Evolutionary conservation across 2,797 vertebrate species (phyloP).

Genomic region (Sebastes jordani): DNA sequence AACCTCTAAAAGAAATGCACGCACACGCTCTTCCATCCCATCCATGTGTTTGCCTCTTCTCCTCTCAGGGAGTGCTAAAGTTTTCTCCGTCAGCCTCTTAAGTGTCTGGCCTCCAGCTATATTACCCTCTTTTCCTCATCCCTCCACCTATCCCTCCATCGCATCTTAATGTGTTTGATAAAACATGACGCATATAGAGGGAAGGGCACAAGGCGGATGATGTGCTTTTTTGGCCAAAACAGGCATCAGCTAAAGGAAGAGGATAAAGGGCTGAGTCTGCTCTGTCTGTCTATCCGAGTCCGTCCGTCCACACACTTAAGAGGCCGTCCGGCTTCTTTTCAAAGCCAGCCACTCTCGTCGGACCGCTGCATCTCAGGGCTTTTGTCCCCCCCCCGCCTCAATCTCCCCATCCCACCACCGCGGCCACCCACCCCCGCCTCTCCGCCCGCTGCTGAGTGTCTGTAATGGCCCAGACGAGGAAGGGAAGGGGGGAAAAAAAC

Average conservation of each 20-base stretch:
- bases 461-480: constrained; percentile 92
- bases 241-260: constrained; percentile 77
- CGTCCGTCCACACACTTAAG: constrained; percentile 72
- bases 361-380: constrained; percentile 90
- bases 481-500: constrained; percentile 15
- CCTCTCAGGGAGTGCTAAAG: constrained; percentile 43
- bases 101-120: constrained; percentile 66
- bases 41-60: constrained; percentile 1
- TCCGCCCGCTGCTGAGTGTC: constrained; percentile 85
- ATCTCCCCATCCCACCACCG: constrained; percentile 48
- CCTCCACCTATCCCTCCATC: constrained; percentile 50
- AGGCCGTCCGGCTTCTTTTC: constrained; percentile 83
- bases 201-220: constrained; percentile 64
- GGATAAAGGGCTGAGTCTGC: constrained; percentile 69
- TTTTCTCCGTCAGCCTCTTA: constrained; percentile 64
- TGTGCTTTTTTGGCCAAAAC: constrained; percentile 78
- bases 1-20: constrained; percentile 26
- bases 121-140: constrained; percentile 36
- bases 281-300: constrained; percentile 82
- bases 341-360: constrained; percentile 91
- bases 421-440: constrained; percentile 44
- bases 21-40: background rate
- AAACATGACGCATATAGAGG: constrained; percentile 71
- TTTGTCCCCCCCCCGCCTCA: constrained; percentile 84
- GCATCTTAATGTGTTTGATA: constrained; percentile 77